Conservation (phyloP, 2,888 invertebrate genomes). For the Pinctada fucata region DNA sequence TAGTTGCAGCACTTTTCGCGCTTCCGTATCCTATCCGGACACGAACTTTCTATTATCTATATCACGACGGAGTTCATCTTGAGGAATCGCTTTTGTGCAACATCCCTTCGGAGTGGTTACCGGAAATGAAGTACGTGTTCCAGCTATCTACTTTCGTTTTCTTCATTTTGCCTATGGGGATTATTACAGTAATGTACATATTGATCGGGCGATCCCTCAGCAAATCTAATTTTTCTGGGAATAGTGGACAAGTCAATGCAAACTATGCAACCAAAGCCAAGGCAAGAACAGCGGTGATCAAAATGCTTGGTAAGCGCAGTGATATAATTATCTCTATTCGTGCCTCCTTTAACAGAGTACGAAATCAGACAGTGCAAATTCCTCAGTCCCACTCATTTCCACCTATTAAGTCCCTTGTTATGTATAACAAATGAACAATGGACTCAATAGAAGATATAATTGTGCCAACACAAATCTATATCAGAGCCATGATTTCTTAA, state of each 20-base stretch:
- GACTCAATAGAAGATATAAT: too few species aligned
- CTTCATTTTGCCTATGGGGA: constrained; percentile 85
- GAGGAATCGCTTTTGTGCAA: constrained; percentile 68
- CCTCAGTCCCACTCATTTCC: not conserved
- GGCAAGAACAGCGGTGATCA: constrained; percentile 62
- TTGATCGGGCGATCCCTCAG: constrained; percentile 67
- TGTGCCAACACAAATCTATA: too few species aligned
- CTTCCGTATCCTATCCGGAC: constrained; percentile 73
- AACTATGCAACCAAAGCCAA: constrained; percentile 30
- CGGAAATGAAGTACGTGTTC: constrained; percentile 79
- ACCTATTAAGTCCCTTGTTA: not conserved
- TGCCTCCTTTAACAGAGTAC: not conserved
- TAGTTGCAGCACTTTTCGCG: constrained; percentile 85
- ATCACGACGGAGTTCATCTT: constrained; percentile 42
- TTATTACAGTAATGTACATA: constrained; percentile 86
- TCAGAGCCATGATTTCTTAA: too few species aligned
- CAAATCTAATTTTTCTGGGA: constrained; percentile 29
- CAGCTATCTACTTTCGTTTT: constrained; percentile 89
- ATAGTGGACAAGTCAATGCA: constrained; percentile 5
- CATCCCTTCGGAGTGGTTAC: constrained; percentile 58
- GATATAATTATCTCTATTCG: not conserved
- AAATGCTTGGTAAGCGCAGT: constrained; percentile 66
- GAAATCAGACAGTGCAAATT: not conserved
- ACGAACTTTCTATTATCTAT: constrained; percentile 61
- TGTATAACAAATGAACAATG: too few species aligned